phyloP scores from a whole-genome alignment of 2,113 vertebrate genomes.

The Manacus vitellinus region DNA sequence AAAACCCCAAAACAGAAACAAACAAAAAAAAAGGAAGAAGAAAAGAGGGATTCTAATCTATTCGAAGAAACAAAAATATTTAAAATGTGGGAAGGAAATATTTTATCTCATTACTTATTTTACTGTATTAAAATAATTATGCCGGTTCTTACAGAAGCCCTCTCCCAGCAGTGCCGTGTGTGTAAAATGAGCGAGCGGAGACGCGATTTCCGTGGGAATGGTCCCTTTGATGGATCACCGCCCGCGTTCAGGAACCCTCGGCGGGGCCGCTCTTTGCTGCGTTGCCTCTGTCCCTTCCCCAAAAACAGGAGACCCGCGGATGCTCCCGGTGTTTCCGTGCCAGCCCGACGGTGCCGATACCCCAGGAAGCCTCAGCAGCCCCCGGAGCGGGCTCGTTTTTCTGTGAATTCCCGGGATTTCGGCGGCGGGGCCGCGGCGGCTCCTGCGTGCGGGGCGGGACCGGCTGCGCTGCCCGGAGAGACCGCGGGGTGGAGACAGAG shows the following conservation, averaged over 20 bases:
- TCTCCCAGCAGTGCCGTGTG: background rate
- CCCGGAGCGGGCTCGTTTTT: background rate
- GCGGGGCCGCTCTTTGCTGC: background rate
- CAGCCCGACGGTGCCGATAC: fast-evolving
- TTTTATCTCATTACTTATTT: background rate
- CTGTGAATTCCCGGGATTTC: background rate
- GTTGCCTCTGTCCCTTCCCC: background rate
- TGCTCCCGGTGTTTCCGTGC: fast-evolving
- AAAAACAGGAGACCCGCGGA: fast-evolving
- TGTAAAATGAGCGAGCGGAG: background rate
- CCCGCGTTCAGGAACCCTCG: background rate
- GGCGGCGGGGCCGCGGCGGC: background rate
- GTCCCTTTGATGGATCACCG: background rate
- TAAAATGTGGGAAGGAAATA: background rate
- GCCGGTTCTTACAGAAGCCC: background rate
- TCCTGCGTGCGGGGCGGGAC: background rate
- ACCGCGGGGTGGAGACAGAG: slow-evolving; percentile 69
- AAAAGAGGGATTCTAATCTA: background rate
- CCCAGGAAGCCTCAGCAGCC: fast-evolving
- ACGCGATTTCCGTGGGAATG: background rate
- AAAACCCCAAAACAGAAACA: background rate
- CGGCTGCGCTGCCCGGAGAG: background rate
- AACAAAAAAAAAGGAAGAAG: too few species aligned
- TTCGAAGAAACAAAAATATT: background rate
- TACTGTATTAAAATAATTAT: background rate